These are phyloP conservation scores for Flexamia atlantica DNA, from an alignment of 2,888 invertebrate species.

Conservation along the genomic window DNA sequence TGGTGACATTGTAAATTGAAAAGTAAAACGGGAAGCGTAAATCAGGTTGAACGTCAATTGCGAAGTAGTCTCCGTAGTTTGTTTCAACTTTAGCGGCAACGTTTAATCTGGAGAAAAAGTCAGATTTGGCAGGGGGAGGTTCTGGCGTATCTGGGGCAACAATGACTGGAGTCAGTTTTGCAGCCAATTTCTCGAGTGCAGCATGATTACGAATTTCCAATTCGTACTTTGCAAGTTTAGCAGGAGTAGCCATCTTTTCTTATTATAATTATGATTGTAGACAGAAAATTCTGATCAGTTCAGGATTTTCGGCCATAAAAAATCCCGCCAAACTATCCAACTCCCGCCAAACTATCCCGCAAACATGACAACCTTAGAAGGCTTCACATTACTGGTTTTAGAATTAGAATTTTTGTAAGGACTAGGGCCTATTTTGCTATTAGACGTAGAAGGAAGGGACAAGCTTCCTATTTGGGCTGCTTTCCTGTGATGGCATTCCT, in stretches of 20 bases:
- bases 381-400: background rate
- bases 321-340: too few species aligned
- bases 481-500: background rate
- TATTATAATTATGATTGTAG: background rate
- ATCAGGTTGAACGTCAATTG: background rate
- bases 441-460: background rate
- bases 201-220: too few species aligned
- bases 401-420: background rate
- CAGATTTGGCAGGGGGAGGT: background rate
- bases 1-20: background rate
- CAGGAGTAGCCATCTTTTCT: background rate
- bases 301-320: too few species aligned
- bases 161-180: too few species aligned
- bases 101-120: background rate
- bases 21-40: background rate
- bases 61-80: background rate
- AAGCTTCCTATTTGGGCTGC: background rate
- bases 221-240: background rate
- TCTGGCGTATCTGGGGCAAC: too few species aligned
- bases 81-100: background rate
- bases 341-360: background rate
- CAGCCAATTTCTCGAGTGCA: too few species aligned
- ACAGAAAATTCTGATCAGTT: too few species aligned
- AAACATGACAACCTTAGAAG: background rate
- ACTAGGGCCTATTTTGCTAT: background rate